A percentile compares a stretch with the other conserved stretches of the same genome.
Evolutionary conservation across 1,140 invertebrate species (phyloP).

Genomic region (Ephestia elutella): DNA sequence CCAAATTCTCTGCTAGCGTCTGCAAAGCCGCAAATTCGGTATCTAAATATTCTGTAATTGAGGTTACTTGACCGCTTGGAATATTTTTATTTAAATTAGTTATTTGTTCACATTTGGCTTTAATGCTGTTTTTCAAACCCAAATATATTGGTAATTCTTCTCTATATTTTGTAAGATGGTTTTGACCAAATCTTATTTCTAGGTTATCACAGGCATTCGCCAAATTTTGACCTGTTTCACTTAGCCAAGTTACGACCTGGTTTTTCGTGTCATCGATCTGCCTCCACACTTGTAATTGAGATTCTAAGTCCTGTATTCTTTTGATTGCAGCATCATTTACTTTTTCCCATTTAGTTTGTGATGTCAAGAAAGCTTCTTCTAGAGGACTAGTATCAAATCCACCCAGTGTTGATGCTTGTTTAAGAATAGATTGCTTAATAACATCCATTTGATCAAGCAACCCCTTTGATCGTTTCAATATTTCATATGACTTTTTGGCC

Average conservation of each 20-base stretch:
- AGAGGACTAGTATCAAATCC: slow-evolving; percentile 81
- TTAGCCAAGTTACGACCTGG: slow-evolving; percentile 88
- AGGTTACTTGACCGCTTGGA: slow-evolving; percentile 80
- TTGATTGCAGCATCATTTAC: slow-evolving; percentile 81
- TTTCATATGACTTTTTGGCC: slow-evolving; percentile 83
- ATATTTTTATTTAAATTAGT: slow-evolving; percentile 84
- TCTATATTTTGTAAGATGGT: slow-evolving; percentile 86
- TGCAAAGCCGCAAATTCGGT: slow-evolving; percentile 87
- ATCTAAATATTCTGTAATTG: slow-evolving; percentile 81
- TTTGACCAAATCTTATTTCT: slow-evolving; percentile 86
- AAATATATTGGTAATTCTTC: slow-evolving; percentile 88
- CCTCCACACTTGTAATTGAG: slow-evolving; percentile 92
- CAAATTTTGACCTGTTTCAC: slow-evolving; percentile 84
- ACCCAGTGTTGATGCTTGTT: slow-evolving; percentile 83
- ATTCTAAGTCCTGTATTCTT: slow-evolving; percentile 86
- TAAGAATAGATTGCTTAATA: slow-evolving; percentile 81
- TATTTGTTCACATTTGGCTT: slow-evolving; percentile 87
- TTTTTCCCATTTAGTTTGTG: slow-evolving; percentile 84
- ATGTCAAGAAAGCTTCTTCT: slow-evolving; percentile 77
- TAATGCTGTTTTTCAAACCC: slow-evolving; percentile 83
- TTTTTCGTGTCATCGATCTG: slow-evolving; percentile 91
- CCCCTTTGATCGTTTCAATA: slow-evolving; percentile 83
- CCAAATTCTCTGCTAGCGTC: slow-evolving; percentile 83
- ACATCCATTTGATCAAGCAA: slow-evolving; percentile 84
- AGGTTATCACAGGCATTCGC: slow-evolving; percentile 83